Percentiles rank a stretch among this genome's conserved stretches.
Conservation (phyloP, 2,113 vertebrate species). For the Daphoenositta chrysoptera region DNA sequence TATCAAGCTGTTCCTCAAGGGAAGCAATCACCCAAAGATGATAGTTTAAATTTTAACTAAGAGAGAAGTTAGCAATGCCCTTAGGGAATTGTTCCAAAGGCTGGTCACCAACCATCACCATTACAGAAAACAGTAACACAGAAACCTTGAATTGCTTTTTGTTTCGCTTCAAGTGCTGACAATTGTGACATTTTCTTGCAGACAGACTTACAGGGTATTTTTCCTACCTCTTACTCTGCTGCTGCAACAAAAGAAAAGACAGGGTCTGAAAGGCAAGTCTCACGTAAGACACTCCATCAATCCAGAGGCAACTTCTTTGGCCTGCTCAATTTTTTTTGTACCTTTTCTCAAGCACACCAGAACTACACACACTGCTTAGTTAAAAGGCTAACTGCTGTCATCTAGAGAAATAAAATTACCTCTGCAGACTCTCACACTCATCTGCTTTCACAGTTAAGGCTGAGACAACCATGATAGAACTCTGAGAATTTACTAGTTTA, state of each 20-base stretch:
- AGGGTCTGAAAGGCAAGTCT: neutral
- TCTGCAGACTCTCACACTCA: neutral
- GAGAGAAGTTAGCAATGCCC: neutral
- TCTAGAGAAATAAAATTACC: neutral
- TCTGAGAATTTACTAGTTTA: neutral
- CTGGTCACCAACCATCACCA: neutral
- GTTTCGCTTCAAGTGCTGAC: neutral
- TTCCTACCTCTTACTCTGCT: neutral
- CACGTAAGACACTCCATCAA: neutral
- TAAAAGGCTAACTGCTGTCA: neutral
- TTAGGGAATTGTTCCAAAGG: neutral
- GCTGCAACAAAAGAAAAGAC: neutral
- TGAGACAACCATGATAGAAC: neutral
- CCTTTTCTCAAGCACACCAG: neutral
- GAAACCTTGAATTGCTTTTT: neutral
- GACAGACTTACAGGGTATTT: neutral
- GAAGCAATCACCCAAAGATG: neutral
- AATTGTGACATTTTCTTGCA: neutral
- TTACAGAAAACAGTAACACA: neutral
- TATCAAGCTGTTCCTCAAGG: neutral
- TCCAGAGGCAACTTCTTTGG: neutral
- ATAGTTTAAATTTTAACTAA: neutral
- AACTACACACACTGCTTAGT: neutral
- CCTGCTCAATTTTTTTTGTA: neutral
- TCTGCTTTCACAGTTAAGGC: neutral